A percentile compares a stretch with the other conserved stretches of the same genome.
Conservation (phyloP, 2,888 invertebrate genomes). For the Eupithecia insigniata region DNA sequence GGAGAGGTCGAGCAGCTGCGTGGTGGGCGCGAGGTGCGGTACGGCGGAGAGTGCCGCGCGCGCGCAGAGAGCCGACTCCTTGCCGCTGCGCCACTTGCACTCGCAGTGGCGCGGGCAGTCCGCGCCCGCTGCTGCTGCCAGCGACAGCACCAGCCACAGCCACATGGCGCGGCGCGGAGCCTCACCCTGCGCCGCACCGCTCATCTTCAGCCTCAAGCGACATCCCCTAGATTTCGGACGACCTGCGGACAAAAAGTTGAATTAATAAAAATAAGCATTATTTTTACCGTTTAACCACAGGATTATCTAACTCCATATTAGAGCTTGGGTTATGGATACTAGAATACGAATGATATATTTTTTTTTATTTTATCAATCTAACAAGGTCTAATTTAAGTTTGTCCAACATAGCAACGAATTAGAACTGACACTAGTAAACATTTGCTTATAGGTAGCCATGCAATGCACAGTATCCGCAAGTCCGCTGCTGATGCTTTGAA, state of each 20-base stretch:
- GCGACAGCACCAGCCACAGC: constrained; percentile 80
- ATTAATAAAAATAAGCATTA: too few species aligned
- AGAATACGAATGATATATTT: background rate
- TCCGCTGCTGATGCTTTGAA: background rate
- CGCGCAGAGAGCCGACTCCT: constrained; percentile 92
- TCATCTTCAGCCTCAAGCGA: constrained; percentile 72
- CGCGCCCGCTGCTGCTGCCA: constrained; percentile 82
- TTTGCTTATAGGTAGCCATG: background rate
- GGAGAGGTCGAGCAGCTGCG: constrained; percentile 91
- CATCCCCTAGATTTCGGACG: constrained; percentile 68
- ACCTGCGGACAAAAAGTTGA: constrained; percentile 58
- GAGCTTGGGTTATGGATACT: too few species aligned
- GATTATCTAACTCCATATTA: background rate
- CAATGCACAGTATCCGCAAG: background rate
- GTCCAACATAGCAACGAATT: too few species aligned
- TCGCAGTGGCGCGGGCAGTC: constrained; percentile 91
- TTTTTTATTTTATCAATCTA: too few species aligned
- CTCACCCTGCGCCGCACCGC: constrained; percentile 76
- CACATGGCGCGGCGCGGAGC: constrained; percentile 69
- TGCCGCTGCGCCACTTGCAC: constrained; percentile 95
- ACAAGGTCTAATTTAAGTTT: too few species aligned
- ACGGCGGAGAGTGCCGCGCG: constrained; percentile 89
- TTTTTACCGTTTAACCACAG: too few species aligned
- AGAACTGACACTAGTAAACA: too few species aligned
- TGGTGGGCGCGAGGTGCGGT: constrained; percentile 89